Conservation (phyloP, 2,888 invertebrate species). For the Nycteola revayana region DNA sequence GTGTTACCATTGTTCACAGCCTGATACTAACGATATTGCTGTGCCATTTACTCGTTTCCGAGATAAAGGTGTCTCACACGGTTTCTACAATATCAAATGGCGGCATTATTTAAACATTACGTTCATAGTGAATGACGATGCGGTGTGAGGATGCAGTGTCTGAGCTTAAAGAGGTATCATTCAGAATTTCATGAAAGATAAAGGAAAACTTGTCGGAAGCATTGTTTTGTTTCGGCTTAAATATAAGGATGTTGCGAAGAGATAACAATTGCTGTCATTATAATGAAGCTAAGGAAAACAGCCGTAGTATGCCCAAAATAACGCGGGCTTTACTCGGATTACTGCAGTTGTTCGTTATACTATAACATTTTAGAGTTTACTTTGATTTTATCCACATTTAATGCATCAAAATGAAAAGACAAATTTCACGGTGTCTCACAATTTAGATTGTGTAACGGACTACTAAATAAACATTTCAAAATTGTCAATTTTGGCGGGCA, state of each 20-base stretch:
- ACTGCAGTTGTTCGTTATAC: no score
- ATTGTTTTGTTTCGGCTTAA: constrained; percentile 19
- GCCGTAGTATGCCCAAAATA: no score
- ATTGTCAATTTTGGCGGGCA: constrained; percentile 1
- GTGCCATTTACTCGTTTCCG: constrained; percentile 51
- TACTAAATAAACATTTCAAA: no score
- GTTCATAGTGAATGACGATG: constrained; percentile 24
- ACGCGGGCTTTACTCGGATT: no score
- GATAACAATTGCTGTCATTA: no score
- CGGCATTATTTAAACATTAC: constrained; percentile 44
- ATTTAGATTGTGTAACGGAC: no score
- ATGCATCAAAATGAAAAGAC: no score
- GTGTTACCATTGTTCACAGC: constrained; percentile 51
- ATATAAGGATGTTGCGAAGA: no score
- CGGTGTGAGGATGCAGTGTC: constrained; percentile 18
- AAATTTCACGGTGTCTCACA: no score
- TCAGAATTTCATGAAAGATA: constrained; percentile 26
- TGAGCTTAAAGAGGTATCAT: constrained; percentile 18
- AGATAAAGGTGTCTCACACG: constrained; percentile 59
- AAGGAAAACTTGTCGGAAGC: constrained; percentile 9
- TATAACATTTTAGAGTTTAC: no score
- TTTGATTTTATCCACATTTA: no score
- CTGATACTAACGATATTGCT: constrained; percentile 62
- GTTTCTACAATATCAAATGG: constrained; percentile 45
- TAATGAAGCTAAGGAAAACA: no score